Base-by-base conservation (phyloP, 2,888 invertebrate genomes). In the Limenitis camilla region DNA sequence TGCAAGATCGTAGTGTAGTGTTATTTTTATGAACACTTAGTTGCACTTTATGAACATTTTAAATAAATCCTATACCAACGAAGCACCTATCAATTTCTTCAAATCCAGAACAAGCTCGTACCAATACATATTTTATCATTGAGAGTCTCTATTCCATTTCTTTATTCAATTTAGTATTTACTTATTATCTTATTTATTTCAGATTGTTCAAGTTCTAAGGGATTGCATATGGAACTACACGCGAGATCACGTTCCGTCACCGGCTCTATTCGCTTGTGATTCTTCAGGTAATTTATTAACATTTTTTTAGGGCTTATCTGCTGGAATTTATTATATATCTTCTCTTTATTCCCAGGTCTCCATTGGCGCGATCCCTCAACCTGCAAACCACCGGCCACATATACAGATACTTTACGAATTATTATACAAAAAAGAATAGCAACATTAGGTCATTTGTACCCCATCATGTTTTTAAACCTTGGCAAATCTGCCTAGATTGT, bases 211-310 rank as follows among this genome's bases (percentile, higher is more conserved):
- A 63, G 89, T 97, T 49, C 76, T 97, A 60, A 90, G 94, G 45
- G 96, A 96, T 69, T 95, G 95, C 67, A 89, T 97, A 52, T 97
- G 96, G 96, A 93, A 92, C 66, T 97, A 96, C 71, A 92, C 96
- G 76, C 91, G 95, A 61, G 96, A 96, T 70, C 92, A 96, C 71
- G 94, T 96, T 27, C 96, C 96, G 0, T 94, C 96, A 0, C 96
- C 96, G 0, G 93, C 94, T 0, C 77, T 95, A 7, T 96, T 95
- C 65, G 86, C 88, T 1, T 90, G 91, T 47, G 93, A 94, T 69
- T 77, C 89, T 33, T 90, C 90, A 64, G 92, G 90, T 69, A 72
- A 8, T 27, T 44, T n/a, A 9, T 35, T 5, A 9, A 9, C 35
- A 35, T 35, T 1, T 19, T 19, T 19, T 19, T 19, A 19, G 1